Base-by-base conservation (phyloP, 2,797 vertebrate species). In the Trematomus bernacchii region DNA sequence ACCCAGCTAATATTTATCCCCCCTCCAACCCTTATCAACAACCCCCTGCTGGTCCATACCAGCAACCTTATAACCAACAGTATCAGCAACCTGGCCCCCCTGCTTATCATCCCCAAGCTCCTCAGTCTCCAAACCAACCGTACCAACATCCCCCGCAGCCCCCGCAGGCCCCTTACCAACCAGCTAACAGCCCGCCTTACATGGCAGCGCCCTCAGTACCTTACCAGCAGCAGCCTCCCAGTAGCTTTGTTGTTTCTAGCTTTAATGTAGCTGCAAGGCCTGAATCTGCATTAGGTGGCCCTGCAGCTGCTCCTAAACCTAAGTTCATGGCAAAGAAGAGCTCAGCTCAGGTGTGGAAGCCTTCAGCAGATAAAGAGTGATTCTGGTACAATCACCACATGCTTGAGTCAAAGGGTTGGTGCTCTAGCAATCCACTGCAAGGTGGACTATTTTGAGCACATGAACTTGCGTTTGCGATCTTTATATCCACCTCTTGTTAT, bases 321-420 rank as follows among this genome's bases (percentile, higher is more conserved):
- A 99, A 95, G 89, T 99, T 99, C 91, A 98, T 95, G 50, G 98
- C 98, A 77, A 99, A 98, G 95, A 99, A 97, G 93, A 90, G 92
- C 82, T 93, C 94, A 62, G 97, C 96, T 81, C 98, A 99, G 94
- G 98, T 99, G 93, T 99, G 98, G 98, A 99, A 98, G 91, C 98
- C 98, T 40, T 89, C 96, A 13, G 77, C 87, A 52, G 96, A 94
- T 84, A 96, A 97, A 94, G 97, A 96, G 92, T 88, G 79, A 91
- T 80, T 69, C 53, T 66, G 84, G 89, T 89, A 76, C 81, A 87
- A 92, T 94, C 80, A 76, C 78, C 84, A 85, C 84, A 85, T 89
- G 88, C 81, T 93, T 91, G 73, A 90, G 77, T 87, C 66, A 67
- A 57, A 55, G 52, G 3, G 11, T 79, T 66, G 57, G 53, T 83